Base-by-base conservation (phyloP, 2,888 invertebrate genomes). In the Aplocera efformata region DNA sequence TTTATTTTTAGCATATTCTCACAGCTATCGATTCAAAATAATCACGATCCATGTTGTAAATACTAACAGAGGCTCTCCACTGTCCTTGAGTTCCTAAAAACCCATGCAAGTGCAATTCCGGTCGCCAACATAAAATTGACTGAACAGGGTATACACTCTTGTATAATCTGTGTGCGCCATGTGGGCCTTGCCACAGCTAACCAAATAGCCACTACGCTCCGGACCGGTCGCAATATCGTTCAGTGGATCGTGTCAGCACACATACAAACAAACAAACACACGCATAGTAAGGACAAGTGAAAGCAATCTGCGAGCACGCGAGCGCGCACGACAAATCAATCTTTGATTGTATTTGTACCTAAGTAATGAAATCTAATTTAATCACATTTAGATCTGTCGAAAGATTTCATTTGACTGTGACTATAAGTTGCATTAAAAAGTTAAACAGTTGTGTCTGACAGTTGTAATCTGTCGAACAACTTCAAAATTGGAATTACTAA, bases 141-240 rank as follows among this genome's bases (percentile, higher is more conserved):
- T 3, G 7, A 28, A 7, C 17, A 22, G 6, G 6, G 22, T 5
- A 17, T 17, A 3, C 13, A 17, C 13, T 17, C 13, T 5, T 17
- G 13, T 17, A 17, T 17, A 17, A 17, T 2, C 13, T 17, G 13
- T 17, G 22, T 5, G 22, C 39, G 38, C 24, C 48, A 49, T 42
- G 33, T 39, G 48, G 44, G 32, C 33, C 27, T 30, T 28, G 7
- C 25, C 24, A 24, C 3, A 23, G 25, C 7, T n/a, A 29, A 20
- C 5, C 8, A 7, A 20, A n/a, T 7, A 24, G 13, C 26, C 8
- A 28, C 26, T 34, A 9, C 23, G n/a, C 36, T 24, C 26, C 29
- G 33, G 33, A 67, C 60, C 60, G 63, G 63, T 63, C 44, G 46
- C 52, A 56, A 75, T 71, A 62, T 70, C 67, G 74, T 65, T 77